These are phyloP conservation scores for Microcaecilia unicolor DNA, from an alignment of 2,797 vertebrate genomes.

Conservation along the genomic window DNA sequence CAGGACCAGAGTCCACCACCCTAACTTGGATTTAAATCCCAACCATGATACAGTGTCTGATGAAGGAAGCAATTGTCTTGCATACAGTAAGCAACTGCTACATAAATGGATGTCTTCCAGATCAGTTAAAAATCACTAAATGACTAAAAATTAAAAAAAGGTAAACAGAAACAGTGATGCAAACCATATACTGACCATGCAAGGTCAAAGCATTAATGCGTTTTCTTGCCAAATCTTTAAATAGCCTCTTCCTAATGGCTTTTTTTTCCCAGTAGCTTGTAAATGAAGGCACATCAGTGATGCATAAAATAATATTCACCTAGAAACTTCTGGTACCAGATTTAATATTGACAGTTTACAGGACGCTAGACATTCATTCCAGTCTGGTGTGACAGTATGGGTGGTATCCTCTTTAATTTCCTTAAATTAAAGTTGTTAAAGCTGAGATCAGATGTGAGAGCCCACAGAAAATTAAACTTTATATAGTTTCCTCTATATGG, in stretches of 20 bases:
- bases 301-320: no score
- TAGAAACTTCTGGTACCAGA: no score
- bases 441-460: neutral
- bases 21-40: neutral
- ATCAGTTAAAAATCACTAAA: neutral
- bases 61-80: neutral
- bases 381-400: neutral
- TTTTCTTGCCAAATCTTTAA: no score
- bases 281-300: no score
- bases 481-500: neutral
- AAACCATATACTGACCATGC: no score
- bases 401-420: constrained; percentile 9
- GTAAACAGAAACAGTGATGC: no score
- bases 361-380: constrained; percentile 4
- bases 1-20: no score
- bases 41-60: neutral
- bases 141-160: no score
- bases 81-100: neutral
- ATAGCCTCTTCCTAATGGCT: no score
- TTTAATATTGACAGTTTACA: no score
- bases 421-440: neutral
- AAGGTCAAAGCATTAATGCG: no score
- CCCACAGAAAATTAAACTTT: neutral
- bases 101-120: neutral
- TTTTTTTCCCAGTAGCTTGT: no score